phyloP scores from a whole-genome alignment of 2,888 invertebrate species.

The Anthrax anthrax region DNA sequence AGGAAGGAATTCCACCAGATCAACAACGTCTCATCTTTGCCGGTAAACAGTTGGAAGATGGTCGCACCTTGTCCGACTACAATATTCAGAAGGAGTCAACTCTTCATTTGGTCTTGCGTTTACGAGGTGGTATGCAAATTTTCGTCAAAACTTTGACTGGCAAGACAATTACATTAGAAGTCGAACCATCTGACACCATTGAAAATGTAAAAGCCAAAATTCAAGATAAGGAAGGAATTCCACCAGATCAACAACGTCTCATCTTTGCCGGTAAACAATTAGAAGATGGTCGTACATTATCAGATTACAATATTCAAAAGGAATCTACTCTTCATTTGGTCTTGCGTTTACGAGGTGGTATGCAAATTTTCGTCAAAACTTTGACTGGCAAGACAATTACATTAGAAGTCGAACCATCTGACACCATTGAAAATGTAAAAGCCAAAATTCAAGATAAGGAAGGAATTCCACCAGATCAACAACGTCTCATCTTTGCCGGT shows the following conservation, averaged over 20 bases:
- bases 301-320: background rate
- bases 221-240: conserved; percentile 77
- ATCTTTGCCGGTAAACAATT: conserved; percentile 86
- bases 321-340: background rate
- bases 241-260: conserved; percentile 62
- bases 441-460: conserved; percentile 24
- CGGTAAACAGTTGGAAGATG: conserved; percentile 21
- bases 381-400: conserved; percentile 25
- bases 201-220: conserved; percentile 92
- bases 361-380: conserved; percentile 23
- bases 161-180: conserved; percentile 88
- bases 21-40: conserved; percentile 22
- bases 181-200: conserved; percentile 83
- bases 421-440: conserved; percentile 23
- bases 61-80: conserved; percentile 19
- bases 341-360: conserved; percentile 55
- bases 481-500: conserved; percentile 23
- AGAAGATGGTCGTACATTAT: conserved; percentile 72
- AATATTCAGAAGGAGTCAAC: conserved; percentile 17
- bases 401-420: conserved; percentile 19
- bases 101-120: conserved; percentile 15
- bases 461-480: conserved; percentile 24
- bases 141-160: conserved; percentile 91
- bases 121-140: conserved; percentile 64
- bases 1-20: conserved; percentile 23